Evolutionary conservation across 2,113 vertebrate species (phyloP).

Genomic region (Ictidomys tridecemlineatus): DNA sequence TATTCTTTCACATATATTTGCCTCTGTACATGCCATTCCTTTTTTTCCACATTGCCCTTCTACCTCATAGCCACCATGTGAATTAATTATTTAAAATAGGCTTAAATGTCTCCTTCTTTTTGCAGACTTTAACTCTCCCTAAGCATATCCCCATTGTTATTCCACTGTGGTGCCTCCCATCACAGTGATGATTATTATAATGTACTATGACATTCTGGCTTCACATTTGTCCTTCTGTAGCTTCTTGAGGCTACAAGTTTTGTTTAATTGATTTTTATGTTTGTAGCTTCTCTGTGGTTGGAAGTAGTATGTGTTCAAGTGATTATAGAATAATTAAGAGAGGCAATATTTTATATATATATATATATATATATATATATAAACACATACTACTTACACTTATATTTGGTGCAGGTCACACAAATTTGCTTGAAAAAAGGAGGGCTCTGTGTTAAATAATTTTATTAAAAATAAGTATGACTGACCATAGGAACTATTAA

Average conservation of each 20-base stretch:
- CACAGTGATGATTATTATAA: background rate
- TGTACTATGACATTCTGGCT: background rate
- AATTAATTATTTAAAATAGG: background rate
- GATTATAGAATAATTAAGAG: background rate
- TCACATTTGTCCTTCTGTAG: background rate
- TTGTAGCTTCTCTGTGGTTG: background rate
- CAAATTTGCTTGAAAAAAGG: background rate
- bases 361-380: too few species aligned
- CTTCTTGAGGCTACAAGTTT: background rate
- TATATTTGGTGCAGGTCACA: background rate
- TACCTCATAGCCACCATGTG: background rate
- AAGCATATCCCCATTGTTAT: background rate
- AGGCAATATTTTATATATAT: background rate
- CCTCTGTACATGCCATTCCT: background rate
- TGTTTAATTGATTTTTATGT: background rate
- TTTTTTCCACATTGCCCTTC: background rate
- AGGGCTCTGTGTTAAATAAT: background rate
- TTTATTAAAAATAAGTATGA: constrained; percentile 30
- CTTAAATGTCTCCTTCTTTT: background rate
- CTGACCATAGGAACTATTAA: background rate
- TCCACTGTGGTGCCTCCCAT: too few species aligned
- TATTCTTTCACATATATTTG: background rate
- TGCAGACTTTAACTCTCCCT: background rate
- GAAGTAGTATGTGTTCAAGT: background rate
- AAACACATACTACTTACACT: too few species aligned